Conservation (phyloP, 2,113 vertebrate genomes). For the Phasianus colchicus region DNA sequence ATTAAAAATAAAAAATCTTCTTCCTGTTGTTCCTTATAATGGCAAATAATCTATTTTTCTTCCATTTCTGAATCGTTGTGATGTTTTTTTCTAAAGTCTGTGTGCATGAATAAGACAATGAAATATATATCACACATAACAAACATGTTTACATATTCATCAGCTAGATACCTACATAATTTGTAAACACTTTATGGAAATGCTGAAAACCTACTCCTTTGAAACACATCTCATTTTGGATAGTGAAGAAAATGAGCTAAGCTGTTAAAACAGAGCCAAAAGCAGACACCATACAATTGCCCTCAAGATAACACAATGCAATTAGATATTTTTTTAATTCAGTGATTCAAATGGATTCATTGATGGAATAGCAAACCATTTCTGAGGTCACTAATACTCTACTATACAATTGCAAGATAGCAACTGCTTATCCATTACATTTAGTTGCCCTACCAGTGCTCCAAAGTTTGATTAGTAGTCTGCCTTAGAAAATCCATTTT, state of each 20-base stretch:
- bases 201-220: slow-evolving; percentile 7
- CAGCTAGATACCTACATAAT: background rate
- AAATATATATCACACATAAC: background rate
- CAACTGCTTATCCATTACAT: slow-evolving; percentile 68
- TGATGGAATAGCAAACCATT: slow-evolving; percentile 15
- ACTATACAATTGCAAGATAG: slow-evolving; percentile 59
- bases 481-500: slow-evolving; percentile 66
- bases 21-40: background rate
- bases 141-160: background rate
- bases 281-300: background rate
- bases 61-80: accelerated
- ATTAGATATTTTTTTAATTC: background rate
- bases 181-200: background rate
- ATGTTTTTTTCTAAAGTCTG: background rate
- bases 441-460: slow-evolving; percentile 51
- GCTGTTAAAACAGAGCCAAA: slow-evolving; percentile 4
- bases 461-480: slow-evolving; percentile 68
- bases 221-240: slow-evolving; percentile 14
- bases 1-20: background rate
- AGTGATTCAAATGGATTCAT: slow-evolving; percentile 25
- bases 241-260: slow-evolving; percentile 9
- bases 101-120: background rate
- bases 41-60: background rate
- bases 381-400: slow-evolving; percentile 50
- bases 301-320: background rate